These are phyloP conservation scores for Diarsia mendica DNA, from an alignment of 2,888 invertebrate species.

Conservation along the genomic window DNA sequence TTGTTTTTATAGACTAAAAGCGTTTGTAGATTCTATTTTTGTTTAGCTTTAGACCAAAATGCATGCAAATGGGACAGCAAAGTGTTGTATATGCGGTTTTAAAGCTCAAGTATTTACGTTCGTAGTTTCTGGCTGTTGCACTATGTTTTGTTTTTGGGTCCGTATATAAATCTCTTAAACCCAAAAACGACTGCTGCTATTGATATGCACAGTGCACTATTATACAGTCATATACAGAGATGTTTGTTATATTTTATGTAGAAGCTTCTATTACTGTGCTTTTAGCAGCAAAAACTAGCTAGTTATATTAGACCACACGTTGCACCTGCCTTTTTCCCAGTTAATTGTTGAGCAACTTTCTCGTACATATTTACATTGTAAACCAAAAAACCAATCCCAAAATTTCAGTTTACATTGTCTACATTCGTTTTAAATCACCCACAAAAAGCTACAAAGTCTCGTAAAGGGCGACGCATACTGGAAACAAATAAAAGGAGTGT, in stretches of 20 bases:
- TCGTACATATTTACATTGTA: conserved; percentile 8
- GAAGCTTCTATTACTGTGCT: not conserved
- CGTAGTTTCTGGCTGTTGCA: conserved; percentile 32
- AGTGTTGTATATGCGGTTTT: conserved; percentile 57
- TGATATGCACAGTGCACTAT: conserved; percentile 1
- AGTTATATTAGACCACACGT: not conserved
- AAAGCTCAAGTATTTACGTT: conserved; percentile 54
- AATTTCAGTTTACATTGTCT: conserved; percentile 67
- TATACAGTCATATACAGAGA: not conserved
- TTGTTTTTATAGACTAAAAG: conserved; percentile 63
- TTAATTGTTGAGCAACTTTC: not conserved
- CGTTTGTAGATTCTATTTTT: conserved; percentile 61
- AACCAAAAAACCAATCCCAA: conserved; percentile 53
- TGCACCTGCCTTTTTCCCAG: not conserved
- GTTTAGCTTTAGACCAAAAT: conserved; percentile 60
- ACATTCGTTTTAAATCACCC: conserved; percentile 68
- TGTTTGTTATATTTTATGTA: not conserved
- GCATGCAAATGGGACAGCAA: conserved; percentile 56
- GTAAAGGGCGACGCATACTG: conserved; percentile 60
- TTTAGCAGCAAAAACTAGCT: not conserved
- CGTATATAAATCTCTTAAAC: conserved; percentile 26
- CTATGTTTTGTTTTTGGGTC: conserved; percentile 36
- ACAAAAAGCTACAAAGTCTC: conserved; percentile 71
- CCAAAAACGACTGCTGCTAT: conserved; percentile 17
- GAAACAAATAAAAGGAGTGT: conserved; percentile 69